Base-by-base conservation (phyloP, 2,888 invertebrate genomes). In the Papilio elwesi region DNA sequence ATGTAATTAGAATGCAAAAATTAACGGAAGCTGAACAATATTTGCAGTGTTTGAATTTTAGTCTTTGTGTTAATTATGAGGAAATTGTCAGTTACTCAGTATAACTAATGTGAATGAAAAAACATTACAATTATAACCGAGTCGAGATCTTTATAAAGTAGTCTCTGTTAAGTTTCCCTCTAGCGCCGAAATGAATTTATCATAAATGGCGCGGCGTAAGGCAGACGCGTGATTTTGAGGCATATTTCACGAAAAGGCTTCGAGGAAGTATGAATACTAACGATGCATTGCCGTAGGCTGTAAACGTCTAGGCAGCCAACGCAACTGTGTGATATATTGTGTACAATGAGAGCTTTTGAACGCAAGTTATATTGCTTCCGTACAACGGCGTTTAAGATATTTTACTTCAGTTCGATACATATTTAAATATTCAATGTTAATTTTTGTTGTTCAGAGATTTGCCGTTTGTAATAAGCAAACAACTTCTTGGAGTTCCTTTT, bases 231-330 rank as follows among this genome's bases (percentile, higher is more conserved):
- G 73, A 73, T 73, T 69, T 69, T 69, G 68, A 69, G 65, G 73
- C 68, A 73, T 73, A 73, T 73, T 73, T 73, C 57, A 73, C 68
- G 73, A 69, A 65, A 65, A 73, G 68, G 57, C 68, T 69, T 73
- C 68, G 68, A 73, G 73, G 73, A 73, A 73, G 68, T 73, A 69
- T 73, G 73, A 73, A 73, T 69, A 73, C 73, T 73, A 73, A 73
- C 68, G 73, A 73, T 64, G 73, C 73, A 55, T 47, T 69, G 73
- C 73, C 73, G 64, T 65, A 73, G 73, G 73, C 73, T 65, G 65
- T 69, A 65, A 65, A 73, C 73, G 68, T 73, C 73, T 73, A 65
- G 65, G 72, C 68, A 55, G 57, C 69, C 73, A 65, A 65, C 73
- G 73, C 64, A 57, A 65, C 73, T 38, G 36, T 57, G 51, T 69